Evolutionary conservation across 2,797 vertebrate species (phyloP), one percentile per base, ranked within the genome.

Genomic region (Epinephelus coioides): DNA sequence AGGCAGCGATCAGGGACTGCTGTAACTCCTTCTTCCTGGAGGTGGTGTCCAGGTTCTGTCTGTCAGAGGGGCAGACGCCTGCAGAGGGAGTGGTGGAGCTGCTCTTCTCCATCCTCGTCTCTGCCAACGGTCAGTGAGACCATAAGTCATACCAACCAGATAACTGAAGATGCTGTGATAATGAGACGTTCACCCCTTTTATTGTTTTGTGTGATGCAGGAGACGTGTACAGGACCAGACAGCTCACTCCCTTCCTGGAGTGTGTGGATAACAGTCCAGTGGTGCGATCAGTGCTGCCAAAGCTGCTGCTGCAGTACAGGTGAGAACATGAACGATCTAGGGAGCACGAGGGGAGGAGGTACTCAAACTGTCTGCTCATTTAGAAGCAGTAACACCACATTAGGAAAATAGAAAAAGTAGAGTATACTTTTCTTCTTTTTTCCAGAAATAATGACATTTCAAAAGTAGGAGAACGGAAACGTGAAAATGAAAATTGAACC

Each of bases 1-100:
- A 95, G 27, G 56, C 59, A 0, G 18, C 59, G 6, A 50, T 94
- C 54, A 87, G 90, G 30, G 50, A 23, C 66, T 76, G 79, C 87
- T 96, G 95, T 53, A 95, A 96, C 82, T 55, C 87, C 75, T 96
- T 95, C 92, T 96, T 96, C 93, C 92, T 96, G 89, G 95, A 96
- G 78, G 91, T 96, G 85, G 94, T 96, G 87, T 96, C 95, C 79
- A 85, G 93, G 51, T 95, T 95, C 89, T 95, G 92, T 57, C 87
- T 96, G 59, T 90, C 84, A 0, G 90, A 94, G 64, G 89, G 71
- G 0, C 85, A 75, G 69, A 71, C 5, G 0, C 95, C 95, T 0
- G 44, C 38, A n/a, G 93, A 93, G 4, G 92, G 76, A 0, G 54
- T 95, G 76, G 93, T 96, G 84, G 92, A 94, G 75, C 91, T 95